Base-by-base conservation (phyloP, 2,888 invertebrate genomes). In the Chloroclysta siterata region DNA sequence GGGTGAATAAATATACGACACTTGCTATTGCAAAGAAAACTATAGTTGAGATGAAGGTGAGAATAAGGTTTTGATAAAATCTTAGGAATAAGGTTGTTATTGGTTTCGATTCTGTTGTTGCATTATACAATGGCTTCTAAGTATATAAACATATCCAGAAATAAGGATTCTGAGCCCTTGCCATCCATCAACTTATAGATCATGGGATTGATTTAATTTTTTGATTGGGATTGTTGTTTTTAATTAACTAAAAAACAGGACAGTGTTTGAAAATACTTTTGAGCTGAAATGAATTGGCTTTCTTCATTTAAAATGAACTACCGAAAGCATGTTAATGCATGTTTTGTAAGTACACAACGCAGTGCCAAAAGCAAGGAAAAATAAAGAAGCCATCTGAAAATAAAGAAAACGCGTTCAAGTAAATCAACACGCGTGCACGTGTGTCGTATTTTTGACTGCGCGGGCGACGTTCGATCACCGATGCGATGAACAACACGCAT, bases 361-460 rank as follows among this genome's bases (percentile, higher is more conserved):
- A 44, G 60, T 56, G 64, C 56, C 60, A 65, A 60, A 65, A 46
- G 14, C 22, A 14, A 48, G 15, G 22, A 17, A 57, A 65, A 57
- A 65, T 57, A 55, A 63, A 42, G 44, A 60, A 63, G 14, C 44
- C 2, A 42, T 28, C 17, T 48, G 17, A 52, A 61, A 53, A 53
- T 62, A 63, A 63, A 57, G 47, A 46, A 62, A 47, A 29, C 39
- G 46, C 17, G 59, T 60, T 50, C 44, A 56, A 57, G 56, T 61
- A 61, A 61, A 60, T 65, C 57, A 50, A 50, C 50, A 50, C 22
- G 14, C 44, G 65, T 65, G 65, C 71, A 71, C 72, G 72, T 73
- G 74, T 63, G 66, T 56, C 60, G 70, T 75, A 75, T 75, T 75
- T 74, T 70, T 70, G 72, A 66, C 60, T 68, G 50, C 59, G 65